These are phyloP conservation scores for Sycophaga agraensis DNA, from an alignment of 1,140 invertebrate genomes.

Conservation along the genomic window DNA sequence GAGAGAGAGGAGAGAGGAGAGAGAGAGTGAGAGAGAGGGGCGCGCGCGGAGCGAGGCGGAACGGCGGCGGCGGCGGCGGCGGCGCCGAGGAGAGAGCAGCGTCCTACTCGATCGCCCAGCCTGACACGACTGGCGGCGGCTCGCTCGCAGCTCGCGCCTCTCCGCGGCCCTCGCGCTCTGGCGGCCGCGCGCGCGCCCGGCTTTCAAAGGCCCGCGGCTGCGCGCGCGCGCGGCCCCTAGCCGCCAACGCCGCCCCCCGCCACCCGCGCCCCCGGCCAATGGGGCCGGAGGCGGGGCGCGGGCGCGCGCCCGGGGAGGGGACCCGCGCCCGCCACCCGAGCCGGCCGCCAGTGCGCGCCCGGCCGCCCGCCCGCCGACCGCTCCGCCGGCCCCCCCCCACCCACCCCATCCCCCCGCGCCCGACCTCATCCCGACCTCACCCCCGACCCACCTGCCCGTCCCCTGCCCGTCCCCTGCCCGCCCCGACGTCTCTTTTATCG, in stretches of 20 bases:
- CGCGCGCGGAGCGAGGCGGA: constrained; percentile 22
- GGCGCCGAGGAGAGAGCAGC: constrained; percentile 50
- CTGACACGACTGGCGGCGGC: constrained; percentile 57
- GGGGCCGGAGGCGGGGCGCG: constrained; percentile 28
- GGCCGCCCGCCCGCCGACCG: neutral
- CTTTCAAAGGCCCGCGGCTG: constrained; percentile 38
- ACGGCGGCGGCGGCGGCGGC: constrained; percentile 43
- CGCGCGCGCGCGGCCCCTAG: constrained; percentile 25
- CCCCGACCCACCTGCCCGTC: neutral
- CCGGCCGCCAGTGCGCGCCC: neutral
- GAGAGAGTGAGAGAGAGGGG: constrained; percentile 20
- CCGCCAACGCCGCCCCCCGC: too few species aligned
- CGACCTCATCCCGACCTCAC: neutral
- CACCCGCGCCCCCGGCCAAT: constrained; percentile 33
- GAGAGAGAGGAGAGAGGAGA: constrained; percentile 6
- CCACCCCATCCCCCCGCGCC: too few species aligned
- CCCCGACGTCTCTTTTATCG: too few species aligned
- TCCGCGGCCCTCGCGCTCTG: neutral
- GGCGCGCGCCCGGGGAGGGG: neutral
- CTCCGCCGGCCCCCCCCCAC: neutral
- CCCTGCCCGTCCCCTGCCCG: too few species aligned
- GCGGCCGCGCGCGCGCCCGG: neutral
- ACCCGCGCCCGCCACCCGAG: constrained; percentile 29
- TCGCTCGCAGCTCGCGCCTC: constrained; percentile 28
- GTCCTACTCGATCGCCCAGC: constrained; percentile 59